Conservation (phyloP, 1,140 invertebrate genomes). For the Tetragonula clypearis region DNA sequence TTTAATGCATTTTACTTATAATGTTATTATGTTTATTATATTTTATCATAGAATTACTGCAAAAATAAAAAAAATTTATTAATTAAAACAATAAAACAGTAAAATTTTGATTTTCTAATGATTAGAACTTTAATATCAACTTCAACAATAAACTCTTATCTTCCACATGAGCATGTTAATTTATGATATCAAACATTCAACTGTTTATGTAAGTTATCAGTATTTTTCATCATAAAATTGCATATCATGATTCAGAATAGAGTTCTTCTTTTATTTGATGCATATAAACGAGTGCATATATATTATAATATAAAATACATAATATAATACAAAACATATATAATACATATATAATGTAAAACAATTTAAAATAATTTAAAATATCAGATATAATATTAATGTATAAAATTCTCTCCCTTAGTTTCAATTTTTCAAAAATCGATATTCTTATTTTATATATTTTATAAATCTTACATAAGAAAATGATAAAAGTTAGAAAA, state of each 20-base stretch:
- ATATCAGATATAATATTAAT: too few relatives aligned
- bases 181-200: conserved; percentile 53
- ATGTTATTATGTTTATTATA: neutral
- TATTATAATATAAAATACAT: too few relatives aligned
- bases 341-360: neutral
- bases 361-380: neutral
- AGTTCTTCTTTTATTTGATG: neutral
- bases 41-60: neutral
- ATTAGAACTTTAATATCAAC: conserved; percentile 25
- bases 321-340: neutral
- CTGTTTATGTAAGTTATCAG: conserved; percentile 60
- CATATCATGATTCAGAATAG: conserved; percentile 21
- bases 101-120: neutral
- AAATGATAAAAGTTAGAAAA: neutral
- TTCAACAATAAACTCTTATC: conserved; percentile 55
- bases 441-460: too few relatives aligned
- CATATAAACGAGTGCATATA: neutral
- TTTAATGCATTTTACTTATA: neutral
- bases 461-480: neutral
- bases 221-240: conserved; percentile 38
- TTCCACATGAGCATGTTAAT: conserved; percentile 48
- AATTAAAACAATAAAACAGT: neutral
- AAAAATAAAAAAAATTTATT: neutral
- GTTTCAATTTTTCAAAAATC: too few relatives aligned
- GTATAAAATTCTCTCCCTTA: too few relatives aligned